A percentile compares a stretch with the other conserved stretches of the same genome.
phyloP scores from a whole-genome alignment of 1,140 invertebrate species.

The Heliconius eleuchia region DNA sequence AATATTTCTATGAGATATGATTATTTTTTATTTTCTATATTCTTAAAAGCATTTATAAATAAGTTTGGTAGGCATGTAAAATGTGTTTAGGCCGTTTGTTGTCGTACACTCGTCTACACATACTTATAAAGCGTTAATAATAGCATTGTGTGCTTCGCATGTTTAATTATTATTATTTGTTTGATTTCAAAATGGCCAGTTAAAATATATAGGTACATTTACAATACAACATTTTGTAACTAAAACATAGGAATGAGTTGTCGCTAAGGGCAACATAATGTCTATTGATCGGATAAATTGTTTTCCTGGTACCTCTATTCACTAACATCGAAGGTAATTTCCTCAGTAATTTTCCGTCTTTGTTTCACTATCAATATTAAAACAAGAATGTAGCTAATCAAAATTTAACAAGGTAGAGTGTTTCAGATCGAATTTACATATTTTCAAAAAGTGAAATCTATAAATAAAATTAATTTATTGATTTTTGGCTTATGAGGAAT shows the following conservation, averaged over 20 bases:
- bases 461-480: neutral
- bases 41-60: neutral
- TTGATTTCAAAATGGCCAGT: neutral
- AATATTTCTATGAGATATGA: too few relatives aligned
- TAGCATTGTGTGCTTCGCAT: neutral
- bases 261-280: constrained; percentile 27
- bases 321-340: constrained; percentile 17
- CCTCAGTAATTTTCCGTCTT: constrained; percentile 8
- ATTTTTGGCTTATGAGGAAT: neutral
- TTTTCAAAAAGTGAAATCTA: neutral
- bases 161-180: neutral
- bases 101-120: neutral
- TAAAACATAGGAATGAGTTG: neutral
- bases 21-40: too few relatives aligned
- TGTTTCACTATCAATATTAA: neutral
- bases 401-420: neutral
- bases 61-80: neutral
- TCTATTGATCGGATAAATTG: constrained; percentile 30
- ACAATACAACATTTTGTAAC: neutral
- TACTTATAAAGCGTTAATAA: neutral
- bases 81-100: neutral
- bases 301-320: constrained; percentile 25
- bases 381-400: neutral
- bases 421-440: neutral
- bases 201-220: neutral